A percentile compares a stretch with the other conserved stretches of the same genome.
These are phyloP conservation scores for Python bivittatus DNA, from an alignment of 2,113 vertebrate species.

Conservation along the genomic window DNA sequence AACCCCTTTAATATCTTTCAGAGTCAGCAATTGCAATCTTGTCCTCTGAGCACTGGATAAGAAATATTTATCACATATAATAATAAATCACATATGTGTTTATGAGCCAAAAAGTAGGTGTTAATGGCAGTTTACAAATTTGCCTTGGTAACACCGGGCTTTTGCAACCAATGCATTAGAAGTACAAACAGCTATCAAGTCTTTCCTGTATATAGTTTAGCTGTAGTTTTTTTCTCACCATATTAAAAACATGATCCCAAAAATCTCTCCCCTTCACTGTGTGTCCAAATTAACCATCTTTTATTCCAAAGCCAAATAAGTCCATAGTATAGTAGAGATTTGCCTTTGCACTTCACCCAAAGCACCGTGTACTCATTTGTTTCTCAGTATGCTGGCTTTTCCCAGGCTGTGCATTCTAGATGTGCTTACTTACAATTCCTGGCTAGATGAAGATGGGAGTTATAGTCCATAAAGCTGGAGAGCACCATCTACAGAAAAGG, in stretches of 20 bases:
- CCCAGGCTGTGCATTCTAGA: not conserved
- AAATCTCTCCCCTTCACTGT: not conserved
- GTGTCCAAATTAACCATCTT: not conserved
- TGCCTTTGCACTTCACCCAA: conserved; percentile 9
- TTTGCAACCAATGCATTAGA: not conserved
- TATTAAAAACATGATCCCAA: not conserved
- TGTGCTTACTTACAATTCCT: too few relatives aligned
- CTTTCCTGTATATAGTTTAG: not conserved
- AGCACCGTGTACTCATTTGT: not conserved
- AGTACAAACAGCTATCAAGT: not conserved
- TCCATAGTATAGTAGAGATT: not conserved
- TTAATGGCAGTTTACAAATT: not conserved
- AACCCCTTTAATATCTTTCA: not conserved
- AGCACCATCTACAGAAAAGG: not conserved
- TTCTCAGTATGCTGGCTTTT: not conserved
- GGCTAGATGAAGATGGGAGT: not conserved
- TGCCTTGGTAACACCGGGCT: not conserved
- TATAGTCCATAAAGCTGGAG: not conserved
- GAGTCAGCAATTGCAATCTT: not conserved
- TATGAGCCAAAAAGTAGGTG: fast-evolving
- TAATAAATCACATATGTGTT: not conserved
- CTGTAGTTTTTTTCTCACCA: not conserved
- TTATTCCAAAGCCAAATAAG: not conserved
- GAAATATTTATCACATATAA: not conserved
- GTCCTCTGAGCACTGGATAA: not conserved